Conservation (phyloP, 2,113 vertebrate genomes). For the Chloebia gouldiae region DNA sequence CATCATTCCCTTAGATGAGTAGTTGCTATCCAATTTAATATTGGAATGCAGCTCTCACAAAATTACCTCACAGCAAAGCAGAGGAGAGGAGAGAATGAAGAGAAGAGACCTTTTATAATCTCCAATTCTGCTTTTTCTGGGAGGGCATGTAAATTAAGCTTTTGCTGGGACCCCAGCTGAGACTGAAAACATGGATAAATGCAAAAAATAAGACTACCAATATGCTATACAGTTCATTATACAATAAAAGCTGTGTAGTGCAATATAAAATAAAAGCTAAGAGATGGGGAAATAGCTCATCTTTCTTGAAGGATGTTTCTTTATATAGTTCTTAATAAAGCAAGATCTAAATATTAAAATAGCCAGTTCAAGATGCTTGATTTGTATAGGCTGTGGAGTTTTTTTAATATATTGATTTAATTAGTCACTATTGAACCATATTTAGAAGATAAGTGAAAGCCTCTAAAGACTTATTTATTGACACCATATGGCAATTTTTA, state of each 20-base stretch:
- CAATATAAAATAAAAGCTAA: not conserved
- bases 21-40: not conserved
- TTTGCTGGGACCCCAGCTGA: not conserved
- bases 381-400: not conserved
- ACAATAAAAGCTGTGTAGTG: not conserved
- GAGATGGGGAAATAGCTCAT: not conserved
- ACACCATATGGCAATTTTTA: conserved; percentile 59
- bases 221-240: not conserved
- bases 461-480: conserved; percentile 66
- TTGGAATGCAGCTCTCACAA: not conserved
- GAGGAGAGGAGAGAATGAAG: not conserved
- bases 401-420: conserved; percentile 65
- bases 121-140: not conserved
- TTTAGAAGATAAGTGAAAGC: conserved; percentile 56
- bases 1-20: not conserved
- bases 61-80: not conserved
- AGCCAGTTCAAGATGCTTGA: not conserved
- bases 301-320: not conserved
- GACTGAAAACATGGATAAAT: not conserved
- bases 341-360: not conserved
- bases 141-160: not conserved
- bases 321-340: conserved; percentile 32
- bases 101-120: not conserved
- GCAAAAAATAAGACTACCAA: not conserved
- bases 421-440: conserved; percentile 63